Evolutionary conservation across 2,888 invertebrate species (phyloP).

Genomic region (Pteria penguin): DNA sequence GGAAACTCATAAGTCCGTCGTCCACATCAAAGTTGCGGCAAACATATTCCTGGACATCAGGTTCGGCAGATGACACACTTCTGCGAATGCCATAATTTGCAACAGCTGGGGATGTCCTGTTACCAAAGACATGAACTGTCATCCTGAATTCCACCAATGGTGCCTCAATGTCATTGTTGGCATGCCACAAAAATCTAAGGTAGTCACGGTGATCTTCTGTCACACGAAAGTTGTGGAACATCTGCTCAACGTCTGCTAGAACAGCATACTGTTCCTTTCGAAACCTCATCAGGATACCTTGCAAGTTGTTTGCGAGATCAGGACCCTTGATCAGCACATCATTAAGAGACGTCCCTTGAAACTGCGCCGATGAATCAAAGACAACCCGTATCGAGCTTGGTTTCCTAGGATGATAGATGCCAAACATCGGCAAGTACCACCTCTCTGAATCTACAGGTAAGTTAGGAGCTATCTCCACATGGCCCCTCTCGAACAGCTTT

Average conservation of each 20-base stretch:
- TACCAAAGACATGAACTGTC: slow-evolving; percentile 38
- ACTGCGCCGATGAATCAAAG: slow-evolving; percentile 42
- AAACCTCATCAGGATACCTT: slow-evolving; percentile 41
- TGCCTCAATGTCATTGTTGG: slow-evolving; percentile 34
- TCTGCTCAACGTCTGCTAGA: slow-evolving; percentile 47
- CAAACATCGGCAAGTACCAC: slow-evolving; percentile 51
- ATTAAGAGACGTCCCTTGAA: slow-evolving; percentile 42
- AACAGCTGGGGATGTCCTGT: slow-evolving; percentile 37
- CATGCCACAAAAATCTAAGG: slow-evolving; percentile 46
- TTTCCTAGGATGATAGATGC: slow-evolving; percentile 38
- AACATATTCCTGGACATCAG: slow-evolving; percentile 35
- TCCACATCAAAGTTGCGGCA: slow-evolving; percentile 44
- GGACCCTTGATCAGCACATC: slow-evolving; percentile 42
- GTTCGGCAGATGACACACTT: slow-evolving; percentile 18
- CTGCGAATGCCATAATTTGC: slow-evolving; percentile 41
- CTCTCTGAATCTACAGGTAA: slow-evolving; percentile 25
- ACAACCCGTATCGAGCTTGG: slow-evolving; percentile 40
- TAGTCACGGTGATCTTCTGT: slow-evolving; percentile 32
- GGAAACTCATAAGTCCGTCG: slow-evolving; percentile 29
- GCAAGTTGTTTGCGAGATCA: slow-evolving; percentile 39
- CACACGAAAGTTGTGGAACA: slow-evolving; percentile 49
- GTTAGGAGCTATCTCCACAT: slow-evolving; percentile 45
- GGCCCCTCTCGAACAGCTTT: slow-evolving; percentile 33
- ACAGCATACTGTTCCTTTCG: slow-evolving; percentile 37
- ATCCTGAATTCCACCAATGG: slow-evolving; percentile 37